Conservation (phyloP, 2,797 vertebrate genomes). For the Hozukius guyotensis region DNA sequence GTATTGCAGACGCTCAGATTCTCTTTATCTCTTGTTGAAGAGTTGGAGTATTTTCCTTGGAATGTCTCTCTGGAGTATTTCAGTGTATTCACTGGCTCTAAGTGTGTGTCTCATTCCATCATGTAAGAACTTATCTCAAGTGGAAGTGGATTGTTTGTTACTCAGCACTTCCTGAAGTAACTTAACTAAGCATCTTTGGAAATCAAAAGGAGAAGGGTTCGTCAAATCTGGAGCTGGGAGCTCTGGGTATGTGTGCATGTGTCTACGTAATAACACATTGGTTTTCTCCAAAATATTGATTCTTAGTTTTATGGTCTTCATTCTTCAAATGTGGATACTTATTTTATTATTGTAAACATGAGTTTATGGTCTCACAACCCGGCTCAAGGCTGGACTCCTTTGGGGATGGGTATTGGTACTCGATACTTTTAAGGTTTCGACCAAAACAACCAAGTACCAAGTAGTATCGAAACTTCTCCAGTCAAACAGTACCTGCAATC, state of each 20-base stretch:
- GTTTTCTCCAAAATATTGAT: neutral
- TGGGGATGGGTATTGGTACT: too few species aligned
- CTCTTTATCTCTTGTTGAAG: neutral
- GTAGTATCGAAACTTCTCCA: too few species aligned
- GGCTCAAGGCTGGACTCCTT: neutral
- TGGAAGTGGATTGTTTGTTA: conserved; percentile 1
- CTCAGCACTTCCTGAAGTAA: neutral
- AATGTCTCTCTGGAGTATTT: conserved; percentile 15
- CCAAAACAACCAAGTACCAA: too few species aligned
- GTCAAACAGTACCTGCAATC: too few species aligned
- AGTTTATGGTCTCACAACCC: neutral
- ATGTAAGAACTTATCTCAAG: neutral
- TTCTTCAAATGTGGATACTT: neutral
- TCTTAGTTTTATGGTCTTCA: neutral
- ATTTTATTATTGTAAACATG: neutral
- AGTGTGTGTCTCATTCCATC: neutral
- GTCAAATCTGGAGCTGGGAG: neutral
- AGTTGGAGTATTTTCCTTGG: neutral
- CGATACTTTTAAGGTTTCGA: too few species aligned
- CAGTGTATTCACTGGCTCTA: neutral
- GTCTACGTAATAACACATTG: neutral
- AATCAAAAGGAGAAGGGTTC: neutral
- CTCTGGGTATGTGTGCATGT: neutral
- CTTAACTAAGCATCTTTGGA: neutral
- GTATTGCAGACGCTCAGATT: neutral